Conservation (phyloP, 2,888 invertebrate species). For the Meiosimyza platycephala region DNA sequence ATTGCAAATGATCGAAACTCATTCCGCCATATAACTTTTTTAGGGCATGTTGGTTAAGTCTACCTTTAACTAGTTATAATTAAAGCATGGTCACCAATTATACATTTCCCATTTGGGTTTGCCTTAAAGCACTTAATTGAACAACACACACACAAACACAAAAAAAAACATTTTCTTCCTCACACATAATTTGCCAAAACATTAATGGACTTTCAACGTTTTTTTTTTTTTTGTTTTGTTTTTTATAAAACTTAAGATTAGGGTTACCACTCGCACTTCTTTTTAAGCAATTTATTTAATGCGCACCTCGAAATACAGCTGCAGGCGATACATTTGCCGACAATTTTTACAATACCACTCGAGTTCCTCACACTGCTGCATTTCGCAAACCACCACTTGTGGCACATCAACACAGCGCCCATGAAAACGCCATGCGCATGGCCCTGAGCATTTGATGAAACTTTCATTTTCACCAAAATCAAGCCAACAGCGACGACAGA, state of each 20-base stretch:
- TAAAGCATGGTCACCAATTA: no score
- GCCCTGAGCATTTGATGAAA: slow-evolving; percentile 59
- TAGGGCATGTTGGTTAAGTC: no score
- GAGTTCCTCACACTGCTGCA: slow-evolving; percentile 48
- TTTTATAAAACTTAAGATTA: not conserved
- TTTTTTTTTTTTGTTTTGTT: not conserved
- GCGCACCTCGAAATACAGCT: slow-evolving; percentile 65
- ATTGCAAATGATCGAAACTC: no score
- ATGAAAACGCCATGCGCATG: slow-evolving; percentile 60
- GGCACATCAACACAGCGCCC: slow-evolving; percentile 59
- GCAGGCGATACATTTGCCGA: slow-evolving; percentile 63
- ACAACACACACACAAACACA: not conserved
- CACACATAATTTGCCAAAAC: not conserved
- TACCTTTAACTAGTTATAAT: no score
- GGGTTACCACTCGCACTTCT: no score
- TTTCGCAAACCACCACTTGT: slow-evolving; percentile 51
- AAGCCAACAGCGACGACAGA: slow-evolving; percentile 66
- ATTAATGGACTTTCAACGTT: not conserved
- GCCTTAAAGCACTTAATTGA: no score
- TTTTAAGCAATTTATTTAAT: not conserved
- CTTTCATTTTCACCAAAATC: slow-evolving; percentile 57
- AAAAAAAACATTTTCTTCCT: not conserved
- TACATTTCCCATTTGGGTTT: no score
- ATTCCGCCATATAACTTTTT: no score
- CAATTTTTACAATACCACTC: slow-evolving; percentile 65